Evolutionary conservation across 1,140 invertebrate genomes (phyloP), one percentile per base, ranked within the genome.

Genomic region (Drosophila nigrodunni): DNA sequence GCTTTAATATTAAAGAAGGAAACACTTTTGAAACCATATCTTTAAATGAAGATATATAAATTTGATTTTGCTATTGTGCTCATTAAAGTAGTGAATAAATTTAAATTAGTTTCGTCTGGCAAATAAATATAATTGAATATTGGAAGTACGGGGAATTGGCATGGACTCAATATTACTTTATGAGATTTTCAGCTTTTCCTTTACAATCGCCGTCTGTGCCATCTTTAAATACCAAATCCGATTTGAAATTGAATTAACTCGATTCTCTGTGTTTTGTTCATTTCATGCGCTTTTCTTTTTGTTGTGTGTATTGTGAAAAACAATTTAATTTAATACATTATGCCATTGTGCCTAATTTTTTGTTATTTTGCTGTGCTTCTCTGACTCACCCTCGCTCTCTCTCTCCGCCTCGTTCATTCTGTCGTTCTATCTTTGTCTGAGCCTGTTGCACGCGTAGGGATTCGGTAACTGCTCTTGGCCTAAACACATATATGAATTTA

Each of bases 401-500:
- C 2, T 11, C 39, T 39, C 35, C 58, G 39, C 46, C 72, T 58
- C 49, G 39, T 71, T 18, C 61, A 21, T 21, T 21, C 15, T 65
- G 35, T 61, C 21, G 46, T 21, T 8, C 59, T 15, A 54, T 8
- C 30, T 13, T 7, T 65, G n/a, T 57, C 21, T 41, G 46, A 7
- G 61, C 74, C 78, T 74, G 78, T 74, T 78, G 76, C 70, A 25
- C 49, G 55, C 61, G 54, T 54, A 57, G 69, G 79, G 79, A 77
- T 82, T 78, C 69, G 46, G 15, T 34, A 37, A 39, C 35, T 46
- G 44, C 30, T 44, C 57, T 41, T 52, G 61, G 44, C 58, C 68
- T 68, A 62, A 18, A 61, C 49, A 55, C 7, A 41, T 64, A 13
- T 9, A 46, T 43, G 15, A 30, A 30, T 30, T 30, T 11, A 10